Percentiles rank a stretch among this genome's conserved stretches.
Conservation (phyloP, 2,888 invertebrate species). For the Choreutis nemorana region DNA sequence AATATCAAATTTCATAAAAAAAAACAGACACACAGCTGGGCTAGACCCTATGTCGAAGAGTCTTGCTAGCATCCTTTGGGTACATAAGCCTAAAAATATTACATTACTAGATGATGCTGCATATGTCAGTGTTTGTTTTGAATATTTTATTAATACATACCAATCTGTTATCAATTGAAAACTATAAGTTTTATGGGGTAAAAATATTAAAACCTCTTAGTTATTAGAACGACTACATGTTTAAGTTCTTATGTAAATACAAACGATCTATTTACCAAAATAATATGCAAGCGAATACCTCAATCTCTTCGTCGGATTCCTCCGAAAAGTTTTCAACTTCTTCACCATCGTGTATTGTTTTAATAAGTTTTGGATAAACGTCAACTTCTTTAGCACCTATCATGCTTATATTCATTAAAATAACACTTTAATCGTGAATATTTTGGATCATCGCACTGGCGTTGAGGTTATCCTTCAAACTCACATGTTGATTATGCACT, state of each 20-base stretch:
- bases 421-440: conserved; percentile 6
- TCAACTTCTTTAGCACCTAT: conserved; percentile 20
- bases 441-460: conserved; percentile 2
- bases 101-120: no score
- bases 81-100: no score
- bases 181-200: no score
- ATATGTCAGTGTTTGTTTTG: no score
- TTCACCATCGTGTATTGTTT: conserved; percentile 85
- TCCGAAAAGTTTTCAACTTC: conserved; percentile 83
- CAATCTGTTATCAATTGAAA: no score
- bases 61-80: no score
- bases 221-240: no score
- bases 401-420: conserved; percentile 10
- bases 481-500: no score
- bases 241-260: no score
- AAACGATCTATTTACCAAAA: conserved; percentile 4
- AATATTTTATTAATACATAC: no score
- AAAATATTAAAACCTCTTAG: no score
- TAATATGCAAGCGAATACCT: conserved; percentile 53
- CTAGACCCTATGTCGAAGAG: no score
- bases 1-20: neutral
- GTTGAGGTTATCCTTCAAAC: conserved; percentile 33
- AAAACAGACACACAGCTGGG: conserved; percentile 5
- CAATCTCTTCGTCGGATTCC: conserved; percentile 81
- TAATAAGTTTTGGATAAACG: conserved; percentile 70